Base-by-base conservation (phyloP, 2,113 vertebrate genomes). In the Lasiurus borealis region DNA sequence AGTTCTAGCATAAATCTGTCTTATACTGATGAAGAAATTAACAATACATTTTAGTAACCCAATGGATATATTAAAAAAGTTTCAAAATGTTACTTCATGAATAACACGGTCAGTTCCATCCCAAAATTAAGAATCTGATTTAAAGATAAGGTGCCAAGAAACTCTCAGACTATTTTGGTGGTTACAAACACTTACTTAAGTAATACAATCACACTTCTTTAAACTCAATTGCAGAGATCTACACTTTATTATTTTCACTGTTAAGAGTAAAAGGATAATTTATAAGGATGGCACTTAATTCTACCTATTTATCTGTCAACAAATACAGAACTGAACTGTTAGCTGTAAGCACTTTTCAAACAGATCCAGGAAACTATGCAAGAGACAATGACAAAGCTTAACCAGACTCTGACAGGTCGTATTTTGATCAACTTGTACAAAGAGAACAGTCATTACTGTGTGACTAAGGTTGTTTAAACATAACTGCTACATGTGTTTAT, bases 11-110 rank as follows among this genome's bases (percentile, higher is more conserved):
- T 89, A 93, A 81, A 80, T 68, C 31, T 95, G 68, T 95, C 82
- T n/a, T 92, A 72, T 75, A 88, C 5, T 71, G 8, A 57, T 91
- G 71, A 90, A 96, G 50, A 95, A 91, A 93, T 86, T 76, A 71
- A 93, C 73, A 95, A 96, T 54, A 84, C 15, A 91, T 82, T 94
- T 97, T 94, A 85, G 80, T 86, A 95, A 96, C n/a, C 59, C 46
- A 93, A 87, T 69, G 48, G 57, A 94, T 88, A 96, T 95, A 92
- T 92, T 95, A 57, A 93, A 86, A 94, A 86, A 94, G 52, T 84
- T 96, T 86, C 66, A 86, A 92, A 95, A 94, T 66, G 29, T 80
- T 88, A 78, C 34, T 68, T 95, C 54, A 94, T 85, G 92, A 97
- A 46, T 78, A 95, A 84, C 52, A 90, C 48, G 19, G 29, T 91